Base-by-base conservation (phyloP, 2,888 invertebrate genomes). In the Phanerotoma sp. region DNA sequence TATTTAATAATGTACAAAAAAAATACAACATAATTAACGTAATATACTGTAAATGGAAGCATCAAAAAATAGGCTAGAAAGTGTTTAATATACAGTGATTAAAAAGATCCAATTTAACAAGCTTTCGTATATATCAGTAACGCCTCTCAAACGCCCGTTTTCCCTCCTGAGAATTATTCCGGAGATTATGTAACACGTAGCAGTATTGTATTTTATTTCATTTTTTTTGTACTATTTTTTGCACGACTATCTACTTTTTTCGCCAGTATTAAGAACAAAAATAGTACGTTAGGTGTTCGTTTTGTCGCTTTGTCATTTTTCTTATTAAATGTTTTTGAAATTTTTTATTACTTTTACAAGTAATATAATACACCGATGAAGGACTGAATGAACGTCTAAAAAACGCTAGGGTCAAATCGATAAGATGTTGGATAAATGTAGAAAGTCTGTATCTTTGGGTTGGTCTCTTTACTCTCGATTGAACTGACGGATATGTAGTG, bases 371-470 rank as follows among this genome's bases (percentile, higher is more conserved):
- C 49, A 49, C 30, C 38, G 32, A 25, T n/a, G 25, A n/a, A 16
- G 30, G 28, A 20, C 28, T 49, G 38, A 49, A 49, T 38, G 30
- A 40, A 40, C 40, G 21, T 46, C 46, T 20, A 33, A 30, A 30
- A 49, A 49, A 48, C 25, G 25, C 30, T 28, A 15, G 30, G 49
- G 49, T 38, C 21, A 38, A 32, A 49, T 49, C 49, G 38, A 49
- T 49, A 49, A 49, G 32, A 49, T 38, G 38, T 20, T 49, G 49
- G 49, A 49, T 49, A 49, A 49, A 38, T 38, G 25, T 25, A 35
- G 37, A 35, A 20, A 46, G 37, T 38, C 37, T 37, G 35, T 37
- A 21, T 47, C 16, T 30, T 7, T 18, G 13, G 13, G 46, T 33
- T 35, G 33, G 46, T 46, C 46, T 46, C 46, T 46, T 46, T 33